A percentile compares a stretch with the other conserved stretches of the same genome.
Evolutionary conservation across 1,140 invertebrate genomes (phyloP).

Genomic region (Ips typographus): DNA sequence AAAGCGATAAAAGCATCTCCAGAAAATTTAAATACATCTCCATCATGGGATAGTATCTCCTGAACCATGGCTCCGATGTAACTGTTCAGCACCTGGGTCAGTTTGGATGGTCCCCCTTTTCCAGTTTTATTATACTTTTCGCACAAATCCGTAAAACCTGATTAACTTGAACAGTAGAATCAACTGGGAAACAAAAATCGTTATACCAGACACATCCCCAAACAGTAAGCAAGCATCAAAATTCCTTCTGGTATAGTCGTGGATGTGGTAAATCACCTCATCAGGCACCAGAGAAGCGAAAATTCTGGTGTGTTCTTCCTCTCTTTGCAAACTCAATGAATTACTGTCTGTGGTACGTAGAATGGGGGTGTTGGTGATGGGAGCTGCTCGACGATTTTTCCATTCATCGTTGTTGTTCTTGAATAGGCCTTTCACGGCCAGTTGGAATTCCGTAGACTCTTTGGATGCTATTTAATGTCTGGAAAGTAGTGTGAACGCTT

Average conservation of each 20-base stretch:
- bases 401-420: conserved; percentile 30
- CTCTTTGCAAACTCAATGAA: neutral
- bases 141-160: conserved; percentile 64
- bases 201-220: conserved; percentile 59
- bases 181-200: neutral
- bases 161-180: neutral
- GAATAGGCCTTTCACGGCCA: conserved; percentile 16
- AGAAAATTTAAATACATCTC: conserved; percentile 68
- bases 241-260: conserved; percentile 55
- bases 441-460: conserved; percentile 21
- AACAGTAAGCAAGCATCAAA: conserved; percentile 63
- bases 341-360: neutral
- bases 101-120: conserved; percentile 62
- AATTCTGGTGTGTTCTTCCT: conserved; percentile 54
- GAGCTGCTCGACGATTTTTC: conserved; percentile 34
- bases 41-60: conserved; percentile 59
- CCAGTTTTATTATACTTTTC: conserved; percentile 61
- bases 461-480: neutral
- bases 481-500: neutral
- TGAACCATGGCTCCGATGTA: conserved; percentile 68
- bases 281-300: conserved; percentile 65
- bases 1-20: conserved; percentile 62
- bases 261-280: conserved; percentile 61
- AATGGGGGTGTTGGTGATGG: conserved; percentile 3
- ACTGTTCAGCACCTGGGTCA: conserved; percentile 64